A percentile compares a stretch with the other conserved stretches of the same genome.
Evolutionary conservation across 2,113 vertebrate genomes (phyloP).

Genomic region (Platichthys flesus): DNA sequence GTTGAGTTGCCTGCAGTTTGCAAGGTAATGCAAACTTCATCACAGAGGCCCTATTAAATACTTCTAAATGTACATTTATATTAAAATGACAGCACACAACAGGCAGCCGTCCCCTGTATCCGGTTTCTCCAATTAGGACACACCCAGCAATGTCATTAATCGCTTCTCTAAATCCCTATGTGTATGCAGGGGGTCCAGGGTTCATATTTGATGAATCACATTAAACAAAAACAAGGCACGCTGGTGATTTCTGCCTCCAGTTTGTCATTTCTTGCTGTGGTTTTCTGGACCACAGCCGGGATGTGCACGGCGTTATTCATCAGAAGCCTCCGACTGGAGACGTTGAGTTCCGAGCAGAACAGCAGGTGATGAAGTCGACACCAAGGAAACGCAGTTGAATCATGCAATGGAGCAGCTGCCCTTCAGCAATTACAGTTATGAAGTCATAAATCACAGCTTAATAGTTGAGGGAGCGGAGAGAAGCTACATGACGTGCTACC

Average conservation of each 20-base stretch:
- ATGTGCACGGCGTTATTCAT: conserved; percentile 63
- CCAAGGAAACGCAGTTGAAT: conserved; percentile 67
- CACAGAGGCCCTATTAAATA: conserved; percentile 62
- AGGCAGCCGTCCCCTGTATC: conserved; percentile 38
- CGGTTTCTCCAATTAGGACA: conserved; percentile 53
- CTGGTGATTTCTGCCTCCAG: conserved; percentile 26
- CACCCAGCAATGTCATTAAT: conserved; percentile 72
- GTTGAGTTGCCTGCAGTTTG: conserved; percentile 46
- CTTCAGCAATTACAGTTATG: conserved; percentile 80
- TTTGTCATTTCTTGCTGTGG: conserved; percentile 42
- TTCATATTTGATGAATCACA: conserved; percentile 53
- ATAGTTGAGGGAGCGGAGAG: conserved; percentile 57
- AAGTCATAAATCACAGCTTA: conserved; percentile 81
- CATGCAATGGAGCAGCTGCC: conserved; percentile 72
- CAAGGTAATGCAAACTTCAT: conserved; percentile 45
- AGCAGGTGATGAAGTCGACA: conserved; percentile 76
- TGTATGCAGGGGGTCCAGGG: conserved; percentile 41
- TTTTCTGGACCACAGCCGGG: conserved; percentile 31
- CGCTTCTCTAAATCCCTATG: conserved; percentile 60
- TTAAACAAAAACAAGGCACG: conserved; percentile 23
- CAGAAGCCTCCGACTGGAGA: conserved; percentile 61
- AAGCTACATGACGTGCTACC: conserved; percentile 60
- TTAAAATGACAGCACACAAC: conserved; percentile 44
- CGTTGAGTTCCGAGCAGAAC: conserved; percentile 65
- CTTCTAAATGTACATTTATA: conserved; percentile 64